phyloP scores from a whole-genome alignment of 2,888 invertebrate genomes.

The Stenodema calcarata region DNA sequence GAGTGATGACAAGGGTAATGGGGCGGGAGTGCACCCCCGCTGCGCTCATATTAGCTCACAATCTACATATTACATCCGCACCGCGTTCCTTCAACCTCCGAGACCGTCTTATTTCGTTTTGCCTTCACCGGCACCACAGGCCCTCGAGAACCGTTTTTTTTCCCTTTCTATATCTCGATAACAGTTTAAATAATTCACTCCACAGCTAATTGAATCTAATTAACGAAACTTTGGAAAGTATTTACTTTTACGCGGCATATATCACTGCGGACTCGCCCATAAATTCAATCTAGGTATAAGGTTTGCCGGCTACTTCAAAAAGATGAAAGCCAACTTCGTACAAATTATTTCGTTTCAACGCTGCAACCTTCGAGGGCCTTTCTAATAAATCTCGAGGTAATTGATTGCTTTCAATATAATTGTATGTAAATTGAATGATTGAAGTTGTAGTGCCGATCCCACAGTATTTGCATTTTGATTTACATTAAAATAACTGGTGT shows the following conservation, averaged over 20 bases:
- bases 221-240: conserved; percentile 43
- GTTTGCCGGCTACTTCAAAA: conserved; percentile 35
- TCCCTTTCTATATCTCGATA: background rate
- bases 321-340: conserved; percentile 13
- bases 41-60: conserved; percentile 33
- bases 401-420: conserved; percentile 41
- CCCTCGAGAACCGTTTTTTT: background rate
- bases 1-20: conserved; percentile 39
- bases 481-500: background rate
- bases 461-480: conserved; percentile 33
- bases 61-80: conserved; percentile 22
- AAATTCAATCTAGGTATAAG: conserved; percentile 24
- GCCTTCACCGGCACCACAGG: conserved; percentile 23
- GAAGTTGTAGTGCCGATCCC: background rate
- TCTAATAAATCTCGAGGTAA: conserved; percentile 26
- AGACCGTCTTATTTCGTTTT: background rate
- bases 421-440: conserved; percentile 42
- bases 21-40: conserved; percentile 40
- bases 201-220: conserved; percentile 47
- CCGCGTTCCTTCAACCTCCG: background rate
- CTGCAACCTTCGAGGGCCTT: conserved; percentile 16
- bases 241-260: conserved; percentile 43
- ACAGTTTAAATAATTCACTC: conserved; percentile 18
- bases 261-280: conserved; percentile 32
- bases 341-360: conserved; percentile 41